Conservation (phyloP, 1,140 invertebrate genomes). For the Platyscapa corneri region DNA sequence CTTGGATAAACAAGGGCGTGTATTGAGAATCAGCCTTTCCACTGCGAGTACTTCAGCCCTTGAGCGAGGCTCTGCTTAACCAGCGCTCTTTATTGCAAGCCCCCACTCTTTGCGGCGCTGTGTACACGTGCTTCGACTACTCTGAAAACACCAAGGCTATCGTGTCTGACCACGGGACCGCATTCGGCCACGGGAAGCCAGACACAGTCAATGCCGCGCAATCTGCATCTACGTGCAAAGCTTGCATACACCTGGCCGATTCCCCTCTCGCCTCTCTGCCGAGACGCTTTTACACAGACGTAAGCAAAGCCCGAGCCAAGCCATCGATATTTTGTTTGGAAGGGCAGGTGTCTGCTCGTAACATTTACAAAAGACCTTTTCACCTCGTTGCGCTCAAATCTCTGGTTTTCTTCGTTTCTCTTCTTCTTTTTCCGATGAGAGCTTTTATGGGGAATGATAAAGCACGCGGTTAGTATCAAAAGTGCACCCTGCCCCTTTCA, state of each 20-base stretch:
- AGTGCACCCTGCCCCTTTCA: not conserved
- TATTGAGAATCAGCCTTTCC: not conserved
- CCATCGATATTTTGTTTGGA: not conserved
- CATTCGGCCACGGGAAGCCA: not conserved
- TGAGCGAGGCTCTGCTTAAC: not conserved
- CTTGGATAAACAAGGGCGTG: not conserved
- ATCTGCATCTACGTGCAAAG: slow-evolving; percentile 54
- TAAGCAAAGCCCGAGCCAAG: not conserved
- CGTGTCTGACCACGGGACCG: not conserved
- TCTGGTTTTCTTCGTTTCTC: not conserved
- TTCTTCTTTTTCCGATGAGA: not conserved
- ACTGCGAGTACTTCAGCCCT: not conserved
- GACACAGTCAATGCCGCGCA: slow-evolving; percentile 52
- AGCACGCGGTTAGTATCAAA: not conserved
- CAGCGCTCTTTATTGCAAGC: slow-evolving; percentile 2
- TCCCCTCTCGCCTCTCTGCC: not conserved
- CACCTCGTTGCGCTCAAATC: not conserved
- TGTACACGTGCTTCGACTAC: no score
- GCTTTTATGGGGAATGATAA: not conserved
- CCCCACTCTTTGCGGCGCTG: not conserved
- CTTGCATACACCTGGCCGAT: slow-evolving; percentile 50
- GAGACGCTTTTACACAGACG: not conserved
- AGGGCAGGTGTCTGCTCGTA: not conserved
- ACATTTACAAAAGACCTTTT: not conserved
- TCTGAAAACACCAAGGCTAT: not conserved